Evolutionary conservation across 2,888 invertebrate species (phyloP), one percentile per base, ranked within the genome.

Genomic region (Macrophya annulata): DNA sequence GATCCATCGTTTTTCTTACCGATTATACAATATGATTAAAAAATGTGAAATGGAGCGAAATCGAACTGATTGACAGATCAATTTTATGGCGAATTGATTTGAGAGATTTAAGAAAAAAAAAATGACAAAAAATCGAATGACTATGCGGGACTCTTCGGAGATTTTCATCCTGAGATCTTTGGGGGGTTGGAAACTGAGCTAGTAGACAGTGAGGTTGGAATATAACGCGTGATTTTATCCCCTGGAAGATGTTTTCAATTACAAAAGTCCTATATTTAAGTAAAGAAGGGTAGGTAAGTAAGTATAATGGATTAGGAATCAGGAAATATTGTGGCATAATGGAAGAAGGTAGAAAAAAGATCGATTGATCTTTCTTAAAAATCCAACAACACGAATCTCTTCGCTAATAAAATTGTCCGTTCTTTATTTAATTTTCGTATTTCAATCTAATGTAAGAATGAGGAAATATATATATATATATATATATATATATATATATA

Each of bases 151-250:
- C 43, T 4, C 43, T 17, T 17, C 51, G 51, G 17, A 55, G 51
- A 51, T 55, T 55, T 55, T 55, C 51, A 2, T 17, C 51, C 17
- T 55, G 51, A 17, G 12, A 17, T 55, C 25, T 65, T 65, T 65
- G 12, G 25, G 25, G 25, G 15, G 25, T 4, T 25, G 3, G 43
- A n/a, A 9, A n/a, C 12, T 10, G n/a, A 48, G 5, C 15, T 25
- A 10, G 25, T 25, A n/a, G 74, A 45, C 74, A 45, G 21, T 48
- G 4, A 43, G 76, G 48, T 76, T 25, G 1, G 76, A 76, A 43
- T 76, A 48, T 76, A 8, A 48, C 21, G 21, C 31, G 15, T 21
- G 43, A 76, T 48, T 76, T 76, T 10, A 76, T 48, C 76, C 25
- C 62, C 62, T 21, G 62, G 12, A 62, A 62, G 4, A 62, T 62